Percentiles rank a stretch among this genome's conserved stretches.
These are phyloP conservation scores for Microplitis demolitor DNA, from an alignment of 1,140 invertebrate genomes.

Conservation along the genomic window DNA sequence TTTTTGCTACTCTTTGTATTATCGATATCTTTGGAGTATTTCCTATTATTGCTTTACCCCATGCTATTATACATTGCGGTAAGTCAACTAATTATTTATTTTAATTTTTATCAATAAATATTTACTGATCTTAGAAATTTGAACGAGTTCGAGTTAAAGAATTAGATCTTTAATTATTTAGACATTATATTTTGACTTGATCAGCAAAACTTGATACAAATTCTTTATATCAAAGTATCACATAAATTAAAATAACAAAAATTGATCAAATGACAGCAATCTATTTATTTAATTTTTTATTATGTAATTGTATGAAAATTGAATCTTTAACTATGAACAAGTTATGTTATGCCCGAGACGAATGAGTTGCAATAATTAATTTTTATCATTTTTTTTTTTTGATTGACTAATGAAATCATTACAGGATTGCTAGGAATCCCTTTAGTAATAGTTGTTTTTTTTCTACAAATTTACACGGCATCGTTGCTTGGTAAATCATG, in stretches of 20 bases:
- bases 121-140: not conserved
- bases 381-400: not conserved
- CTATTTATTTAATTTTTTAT: not conserved
- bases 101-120: not conserved
- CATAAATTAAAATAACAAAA: no score
- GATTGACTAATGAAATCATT: constrained; percentile 30
- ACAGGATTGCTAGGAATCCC: constrained; percentile 74
- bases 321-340: no score
- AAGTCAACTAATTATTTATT: constrained; percentile 32
- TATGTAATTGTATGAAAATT: no score
- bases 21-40: constrained; percentile 83
- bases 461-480: constrained; percentile 78
- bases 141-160: no score
- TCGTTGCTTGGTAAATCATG: constrained; percentile 74
- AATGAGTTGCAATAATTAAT: no score
- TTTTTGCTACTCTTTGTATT: constrained; percentile 76
- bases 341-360: no score
- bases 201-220: no score
- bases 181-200: no score
- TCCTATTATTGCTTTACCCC: constrained; percentile 75
- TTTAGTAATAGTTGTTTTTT: constrained; percentile 69
- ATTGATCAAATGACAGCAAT: not conserved
- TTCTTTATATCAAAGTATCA: no score
- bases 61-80: constrained; percentile 75
- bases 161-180: no score